Evolutionary conservation across 2,797 vertebrate species (phyloP), one percentile per base, ranked within the genome.

Genomic region (Pelodytes ibericus): DNA sequence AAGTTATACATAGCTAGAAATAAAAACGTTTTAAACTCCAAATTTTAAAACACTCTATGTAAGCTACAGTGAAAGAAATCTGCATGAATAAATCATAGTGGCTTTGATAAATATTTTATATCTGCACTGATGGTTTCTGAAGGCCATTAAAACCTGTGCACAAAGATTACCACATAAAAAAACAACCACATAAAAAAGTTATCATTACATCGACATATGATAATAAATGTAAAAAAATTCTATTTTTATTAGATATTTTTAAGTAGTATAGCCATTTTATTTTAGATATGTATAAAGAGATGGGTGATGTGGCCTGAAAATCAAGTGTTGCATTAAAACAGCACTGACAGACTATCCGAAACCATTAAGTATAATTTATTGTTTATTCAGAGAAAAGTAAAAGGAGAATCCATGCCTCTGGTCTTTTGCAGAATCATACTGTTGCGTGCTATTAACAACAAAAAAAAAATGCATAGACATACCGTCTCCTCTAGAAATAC

Each of bases 31-130:
- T n/a, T n/a, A n/a, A n/a, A 39, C 36, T 0, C 36, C 15, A 39
- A 39, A 7, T 39, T 39, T 13, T 13, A 39, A 13, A 1, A 39
- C 36, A 39, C 36, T 39, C 36, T 39, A 8, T 13, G 15, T 8
- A 7, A 39, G 36, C 36, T 39, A 39, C 36, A 39, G n/a, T 26
- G 47, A 63, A 66, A 67, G 59, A 66, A 59, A 64, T 22, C 15
- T 66, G 24, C 57, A 47, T 74, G 51, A 74, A 74, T 74, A 74
- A 74, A 26, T 74, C 72, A 74, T 66, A 64, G 59, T 63, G 59
- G 57, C 36, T 15, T 59, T 53, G 22, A 67, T 74, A 66, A 59
- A 74, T 74, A 74, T 67, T 74, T 74, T 47, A 74, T 67, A 59
- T 24, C n/a, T 47, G 26, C 36, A 44, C 44, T 63, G 44, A 57